Base-by-base conservation (phyloP, 1,140 invertebrate species). In the Zaprionus inermis region DNA sequence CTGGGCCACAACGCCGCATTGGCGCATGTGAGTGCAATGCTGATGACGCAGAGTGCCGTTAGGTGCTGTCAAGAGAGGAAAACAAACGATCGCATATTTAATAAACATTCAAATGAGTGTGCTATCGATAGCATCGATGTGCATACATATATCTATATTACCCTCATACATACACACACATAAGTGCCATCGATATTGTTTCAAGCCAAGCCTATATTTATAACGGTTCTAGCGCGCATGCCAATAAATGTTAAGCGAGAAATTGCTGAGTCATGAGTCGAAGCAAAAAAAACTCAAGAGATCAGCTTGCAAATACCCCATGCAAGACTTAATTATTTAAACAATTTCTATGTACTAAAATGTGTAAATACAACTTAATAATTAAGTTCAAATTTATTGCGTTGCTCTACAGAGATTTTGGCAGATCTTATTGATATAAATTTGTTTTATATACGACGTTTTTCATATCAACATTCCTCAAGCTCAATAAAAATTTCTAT, bases 1-100 rank as follows among this genome's bases (percentile, higher is more conserved):
- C 74, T 88, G 46, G 91, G 79, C 91, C 91, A 92, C 54, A 92
- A 34, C 38, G 91, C 78, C 54, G 91, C 91, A 54, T 75, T 78
- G n/a, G 78, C 81, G 56, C 84, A 82, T 72, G 79, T 78, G 67
- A 83, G 81, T 72, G 88, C 77, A 55, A 76, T 77, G 64, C 89
- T 79, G 72, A 92, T 76, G 72, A 92, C 66, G 75, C 78, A 85
- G 73, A 91, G 67, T 70, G 80, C 80, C 75, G 81, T 86, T 79
- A 92, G 63, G 57, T 90, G 80, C 85, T 89, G 59, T 36, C 10
- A 78, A 55, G 63, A 75, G 56, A 75, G 71, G 5, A 59, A 20
- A 74, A 44, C n/a, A 52, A 41, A 44, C 20, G 41, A 54, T 73
- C 51, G 38, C 46, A 46, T 54, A 65, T 63, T 66, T 12, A 76